Evolutionary conservation across 2,888 invertebrate species (phyloP).

Genomic region (Sinopyrophorus schimmeli): DNA sequence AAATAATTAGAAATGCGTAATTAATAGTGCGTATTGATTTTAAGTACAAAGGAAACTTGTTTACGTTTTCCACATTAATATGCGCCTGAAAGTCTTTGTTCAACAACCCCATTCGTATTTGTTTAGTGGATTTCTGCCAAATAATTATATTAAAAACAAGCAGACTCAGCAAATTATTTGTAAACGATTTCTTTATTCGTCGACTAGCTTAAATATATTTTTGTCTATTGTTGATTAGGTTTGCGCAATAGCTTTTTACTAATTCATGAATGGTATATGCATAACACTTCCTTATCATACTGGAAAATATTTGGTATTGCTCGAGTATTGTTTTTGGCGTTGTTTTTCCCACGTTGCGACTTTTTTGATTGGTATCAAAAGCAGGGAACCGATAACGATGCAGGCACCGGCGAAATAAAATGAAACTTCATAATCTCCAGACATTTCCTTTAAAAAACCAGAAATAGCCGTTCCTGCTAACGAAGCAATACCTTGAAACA

Average conservation of each 20-base stretch:
- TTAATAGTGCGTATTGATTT: background rate
- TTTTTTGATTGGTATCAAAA: constrained; percentile 31
- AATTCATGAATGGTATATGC: too few relatives aligned
- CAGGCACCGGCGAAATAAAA: constrained; percentile 77
- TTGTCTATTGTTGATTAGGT: background rate
- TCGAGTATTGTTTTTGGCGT: too few relatives aligned
- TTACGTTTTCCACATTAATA: too few relatives aligned
- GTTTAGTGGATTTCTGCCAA: constrained; percentile 10
- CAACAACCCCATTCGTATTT: background rate
- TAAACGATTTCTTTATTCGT: too few relatives aligned
- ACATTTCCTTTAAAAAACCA: constrained; percentile 65
- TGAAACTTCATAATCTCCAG: constrained; percentile 70
- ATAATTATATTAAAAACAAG: constrained; percentile 5
- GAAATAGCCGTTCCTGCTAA: constrained; percentile 69
- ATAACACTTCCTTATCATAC: too few relatives aligned
- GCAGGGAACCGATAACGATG: constrained; percentile 27
- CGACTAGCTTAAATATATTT: too few relatives aligned
- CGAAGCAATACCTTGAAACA: constrained; percentile 37
- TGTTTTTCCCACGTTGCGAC: constrained; percentile 17
- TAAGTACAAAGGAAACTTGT: too few relatives aligned
- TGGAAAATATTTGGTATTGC: too few relatives aligned
- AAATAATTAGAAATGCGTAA: background rate
- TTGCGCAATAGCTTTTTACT: too few relatives aligned
- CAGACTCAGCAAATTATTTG: too few relatives aligned
- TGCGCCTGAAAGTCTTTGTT: constrained; percentile 7